Evolutionary conservation across 2,888 invertebrate genomes (phyloP).

Genomic region (Mylabris sibirica): DNA sequence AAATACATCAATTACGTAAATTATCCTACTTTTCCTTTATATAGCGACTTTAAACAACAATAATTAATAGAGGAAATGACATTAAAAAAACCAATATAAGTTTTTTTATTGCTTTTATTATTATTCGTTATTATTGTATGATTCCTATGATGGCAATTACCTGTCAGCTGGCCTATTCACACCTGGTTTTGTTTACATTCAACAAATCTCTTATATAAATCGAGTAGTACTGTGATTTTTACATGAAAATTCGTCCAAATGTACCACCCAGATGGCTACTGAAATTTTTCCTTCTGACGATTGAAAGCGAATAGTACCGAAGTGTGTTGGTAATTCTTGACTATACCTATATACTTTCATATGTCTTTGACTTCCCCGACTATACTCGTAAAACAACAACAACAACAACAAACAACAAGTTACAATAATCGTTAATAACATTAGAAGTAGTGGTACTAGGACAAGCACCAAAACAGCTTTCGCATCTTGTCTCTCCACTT

Average conservation of each 20-base stretch:
- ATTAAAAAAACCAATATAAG: neutral
- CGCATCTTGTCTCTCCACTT: slow-evolving; percentile 20
- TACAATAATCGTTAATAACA: slow-evolving; percentile 35
- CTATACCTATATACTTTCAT: slow-evolving; percentile 39
- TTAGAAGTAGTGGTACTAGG: slow-evolving; percentile 19
- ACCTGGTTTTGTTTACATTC: too few species aligned
- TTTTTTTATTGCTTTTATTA: neutral
- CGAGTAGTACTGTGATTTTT: neutral
- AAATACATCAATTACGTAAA: neutral
- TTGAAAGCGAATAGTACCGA: slow-evolving; percentile 22
- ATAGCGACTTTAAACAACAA: neutral
- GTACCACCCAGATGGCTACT: neutral
- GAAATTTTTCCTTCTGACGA: slow-evolving; percentile 11
- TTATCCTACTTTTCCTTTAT: neutral
- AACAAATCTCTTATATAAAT: too few species aligned
- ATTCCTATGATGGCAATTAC: neutral
- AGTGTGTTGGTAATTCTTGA: slow-evolving; percentile 14
- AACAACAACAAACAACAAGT: slow-evolving; percentile 16
- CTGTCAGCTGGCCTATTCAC: too few species aligned
- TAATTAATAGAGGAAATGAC: neutral
- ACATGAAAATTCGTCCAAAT: neutral
- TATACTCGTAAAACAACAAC: neutral
- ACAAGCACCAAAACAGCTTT: slow-evolving; percentile 30
- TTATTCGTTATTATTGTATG: too few species aligned
- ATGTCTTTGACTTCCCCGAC: slow-evolving; percentile 36